Evolutionary conservation across 1,140 invertebrate species (phyloP), one percentile per base, ranked within the genome.

Genomic region (Trissolcus basalis): DNA sequence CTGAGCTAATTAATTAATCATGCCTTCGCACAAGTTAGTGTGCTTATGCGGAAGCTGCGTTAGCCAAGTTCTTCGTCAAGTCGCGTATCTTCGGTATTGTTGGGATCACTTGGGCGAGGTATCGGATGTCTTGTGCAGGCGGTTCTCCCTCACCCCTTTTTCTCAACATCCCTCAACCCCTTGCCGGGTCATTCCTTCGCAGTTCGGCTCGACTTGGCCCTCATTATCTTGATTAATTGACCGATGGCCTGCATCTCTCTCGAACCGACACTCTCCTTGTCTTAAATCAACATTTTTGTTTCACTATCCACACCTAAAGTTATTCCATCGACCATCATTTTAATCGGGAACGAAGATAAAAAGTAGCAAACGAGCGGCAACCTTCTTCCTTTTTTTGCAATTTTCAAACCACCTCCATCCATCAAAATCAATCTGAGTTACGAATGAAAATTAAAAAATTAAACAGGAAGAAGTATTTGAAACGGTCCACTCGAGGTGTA

Each of bases 181-280:
- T 56, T 50, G 54, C 13, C 12, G 53, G 16, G 50, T 53, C 53
- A 48, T 69, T 75, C 59, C 67, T 56, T 36, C 58, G 50, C 43
- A 60, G 15, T 71, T 75, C 65, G 54, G 65, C 80, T 77, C 79
- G 61, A 85, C 85, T 87, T 85, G 75, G 75, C 83, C 82, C 84
- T 87, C 85, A 86, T 87, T 88, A 88, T 87, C 86, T 87, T 87
- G 87, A 88, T 88, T 88, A 87, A 88, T 88, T 87, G 87, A 88
- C 86, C 86, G 85, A 88, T 87, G 81, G 83, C 74, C 82, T 27
- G 67, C 60, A 64, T 69, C 77, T 80, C 73, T 48, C 70, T 59
- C 60, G 43, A 70, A 61, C 73, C 60, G 45, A 32, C 45, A 53
- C 49, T 41, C 10, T 10, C 14, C 27, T 14, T 47, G 10, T 19